These are phyloP conservation scores for Dryoscopus gambensis DNA, from an alignment of 2,113 vertebrate species.

Conservation along the genomic window DNA sequence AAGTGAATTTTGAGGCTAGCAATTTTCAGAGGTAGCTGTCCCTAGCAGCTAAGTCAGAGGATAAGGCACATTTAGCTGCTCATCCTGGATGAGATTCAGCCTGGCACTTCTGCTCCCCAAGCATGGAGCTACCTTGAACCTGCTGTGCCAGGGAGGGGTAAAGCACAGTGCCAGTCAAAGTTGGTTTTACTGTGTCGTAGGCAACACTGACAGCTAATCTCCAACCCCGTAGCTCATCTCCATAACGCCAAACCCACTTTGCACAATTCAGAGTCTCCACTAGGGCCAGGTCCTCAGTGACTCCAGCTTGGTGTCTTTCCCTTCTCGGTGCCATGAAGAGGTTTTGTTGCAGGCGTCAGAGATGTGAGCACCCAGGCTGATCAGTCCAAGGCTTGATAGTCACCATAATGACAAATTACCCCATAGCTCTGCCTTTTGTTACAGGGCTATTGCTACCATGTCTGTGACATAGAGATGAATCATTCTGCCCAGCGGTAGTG, in stretches of 20 bases:
- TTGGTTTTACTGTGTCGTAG: not conserved
- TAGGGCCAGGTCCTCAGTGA: not conserved
- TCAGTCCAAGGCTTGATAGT: not conserved
- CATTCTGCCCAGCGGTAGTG: not conserved
- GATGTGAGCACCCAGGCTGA: not conserved
- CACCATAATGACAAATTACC: slow-evolving; percentile 9
- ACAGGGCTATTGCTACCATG: not conserved
- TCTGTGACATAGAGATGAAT: not conserved
- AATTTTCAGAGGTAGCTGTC: not conserved
- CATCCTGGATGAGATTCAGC: not conserved
- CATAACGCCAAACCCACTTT: not conserved
- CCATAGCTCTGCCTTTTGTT: slow-evolving; percentile 35
- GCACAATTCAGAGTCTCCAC: not conserved
- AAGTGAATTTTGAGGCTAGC: not conserved
- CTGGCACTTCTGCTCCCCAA: not conserved
- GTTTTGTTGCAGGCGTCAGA: not conserved
- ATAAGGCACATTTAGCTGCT: not conserved
- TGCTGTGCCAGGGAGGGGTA: not conserved
- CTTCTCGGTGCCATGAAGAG: not conserved
- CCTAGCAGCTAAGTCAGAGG: not conserved
- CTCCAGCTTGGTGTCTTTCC: not conserved
- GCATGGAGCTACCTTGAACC: not conserved
- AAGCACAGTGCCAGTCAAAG: not conserved
- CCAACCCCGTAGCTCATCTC: not conserved
- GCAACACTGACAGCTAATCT: not conserved